Percentiles rank a stretch among this genome's conserved stretches.
Evolutionary conservation across 2,888 invertebrate species (phyloP).

Genomic region (Protodeltote pygarga): DNA sequence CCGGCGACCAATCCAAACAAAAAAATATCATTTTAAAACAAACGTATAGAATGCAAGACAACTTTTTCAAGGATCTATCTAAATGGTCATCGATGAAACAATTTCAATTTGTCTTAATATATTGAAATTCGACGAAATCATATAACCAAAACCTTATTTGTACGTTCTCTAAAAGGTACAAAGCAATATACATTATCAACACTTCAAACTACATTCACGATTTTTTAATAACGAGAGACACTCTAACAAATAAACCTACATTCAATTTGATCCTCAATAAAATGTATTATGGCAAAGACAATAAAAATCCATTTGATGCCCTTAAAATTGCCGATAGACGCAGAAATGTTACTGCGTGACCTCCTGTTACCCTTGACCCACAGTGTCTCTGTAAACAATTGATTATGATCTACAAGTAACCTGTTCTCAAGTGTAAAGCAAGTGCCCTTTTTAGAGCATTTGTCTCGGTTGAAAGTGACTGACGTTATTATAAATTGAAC

Average conservation of each 20-base stretch:
- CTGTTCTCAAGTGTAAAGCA: conserved; percentile 43
- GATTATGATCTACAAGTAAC: conserved; percentile 51
- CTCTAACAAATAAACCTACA: background rate
- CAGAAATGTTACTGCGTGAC: conserved; percentile 44
- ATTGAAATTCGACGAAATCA: too few relatives aligned
- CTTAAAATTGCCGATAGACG: conserved; percentile 38
- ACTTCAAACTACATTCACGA: background rate
- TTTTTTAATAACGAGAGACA: conserved; percentile 2
- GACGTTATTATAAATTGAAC: conserved; percentile 19
- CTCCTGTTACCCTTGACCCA: conserved; percentile 47
- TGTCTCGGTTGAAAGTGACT: conserved; percentile 32
- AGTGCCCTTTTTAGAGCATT: conserved; percentile 46
- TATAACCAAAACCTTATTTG: too few relatives aligned
- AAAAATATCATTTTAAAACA: background rate
- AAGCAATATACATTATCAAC: background rate
- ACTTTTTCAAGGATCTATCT: conserved; percentile 7
- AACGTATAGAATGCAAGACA: conserved; percentile 19
- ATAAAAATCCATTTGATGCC: conserved; percentile 34
- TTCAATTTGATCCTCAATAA: conserved; percentile 1
- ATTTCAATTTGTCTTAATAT: background rate
- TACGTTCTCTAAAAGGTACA: too few relatives aligned
- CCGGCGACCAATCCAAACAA: conserved; percentile 10
- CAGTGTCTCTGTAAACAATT: conserved; percentile 54
- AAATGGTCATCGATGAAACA: conserved; percentile 20
- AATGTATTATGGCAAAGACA: conserved; percentile 12